A percentile compares a stretch with the other conserved stretches of the same genome.
Conservation (phyloP, 2,797 vertebrate genomes). For the Cossypha niveicapilla region DNA sequence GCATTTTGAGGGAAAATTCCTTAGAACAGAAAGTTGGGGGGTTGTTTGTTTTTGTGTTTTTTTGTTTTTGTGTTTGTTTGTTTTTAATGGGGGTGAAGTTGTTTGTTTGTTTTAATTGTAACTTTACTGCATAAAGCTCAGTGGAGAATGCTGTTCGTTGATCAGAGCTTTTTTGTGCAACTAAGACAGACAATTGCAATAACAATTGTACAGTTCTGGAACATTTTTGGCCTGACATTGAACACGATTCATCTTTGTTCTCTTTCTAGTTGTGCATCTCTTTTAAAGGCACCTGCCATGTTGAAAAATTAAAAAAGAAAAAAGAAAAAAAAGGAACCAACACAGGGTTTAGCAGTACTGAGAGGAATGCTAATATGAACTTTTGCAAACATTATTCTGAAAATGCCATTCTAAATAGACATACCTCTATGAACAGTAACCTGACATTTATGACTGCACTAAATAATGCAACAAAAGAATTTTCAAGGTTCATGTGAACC, state of each 20-base stretch:
- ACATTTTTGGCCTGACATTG: not conserved
- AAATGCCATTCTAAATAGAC: conserved; percentile 65
- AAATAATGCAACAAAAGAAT: conserved; percentile 76
- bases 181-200: not conserved
- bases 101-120: not conserved
- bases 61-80: too few relatives aligned
- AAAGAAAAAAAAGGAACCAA: not conserved
- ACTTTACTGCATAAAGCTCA: not conserved
- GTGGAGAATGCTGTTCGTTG: not conserved
- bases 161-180: not conserved
- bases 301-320: not conserved
- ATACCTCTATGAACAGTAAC: conserved; percentile 51
- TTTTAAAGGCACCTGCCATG: not conserved
- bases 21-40: not conserved
- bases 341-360: not conserved
- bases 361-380: conserved; percentile 48
- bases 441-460: conserved; percentile 73
- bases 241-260: not conserved
- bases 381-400: conserved; percentile 63
- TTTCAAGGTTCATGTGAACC: conserved; percentile 62
- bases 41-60: not conserved
- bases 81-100: not conserved
- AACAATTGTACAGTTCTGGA: not conserved
- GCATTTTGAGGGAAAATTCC: not conserved
- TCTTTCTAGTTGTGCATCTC: not conserved